Base-by-base conservation (phyloP, 2,797 vertebrate genomes). In the Loriculus beryllinus region DNA sequence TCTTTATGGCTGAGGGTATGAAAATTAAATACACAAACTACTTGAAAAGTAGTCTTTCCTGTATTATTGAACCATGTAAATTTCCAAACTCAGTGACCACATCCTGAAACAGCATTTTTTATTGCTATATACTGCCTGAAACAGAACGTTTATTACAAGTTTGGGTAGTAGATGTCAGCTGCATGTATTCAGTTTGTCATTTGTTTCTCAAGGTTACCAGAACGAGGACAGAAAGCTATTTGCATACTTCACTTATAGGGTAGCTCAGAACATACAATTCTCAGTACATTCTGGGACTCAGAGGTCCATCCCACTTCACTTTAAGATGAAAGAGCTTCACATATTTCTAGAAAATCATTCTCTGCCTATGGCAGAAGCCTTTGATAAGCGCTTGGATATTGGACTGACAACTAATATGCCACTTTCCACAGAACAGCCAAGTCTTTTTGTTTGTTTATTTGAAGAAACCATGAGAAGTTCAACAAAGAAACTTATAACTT, bases 291-390 rank as follows among this genome's bases (percentile, higher is more conserved):
- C 25, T 81, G 62, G 37, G 33, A 83, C 15, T 11, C 43, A 92
- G 56, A 86, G 9, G 43, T 75, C 43, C 70, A 52, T 81, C 19
- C 39, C 40, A 60, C 70, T 86, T 78, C 43, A 64, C 10, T 82
- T 78, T 65, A 49, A 69, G 49, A 86, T 70, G 21, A 77, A 91
- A 48, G 40, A 64, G 25, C 8, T 57, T 25, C 22, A 92, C 35
- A 76, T 69, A 76, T 91, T 91, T 82, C 74, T 65, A 63, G 59
- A 93, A 95, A 91, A 82, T 72, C 39, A 47, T 89, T 82, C 70
- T 72, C n/a, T 84, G 7, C 25, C 23, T 72, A 63, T 69, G 54
- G 11, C 62, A 86, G 42, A 75, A 84, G 29, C 14, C 15, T 86
- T 86, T 84, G 57, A 75, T 86, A 91, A 86, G 21, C 0, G 2